phyloP scores from a whole-genome alignment of 2,113 vertebrate genomes.

The Megaleporinus macrocephalus region DNA sequence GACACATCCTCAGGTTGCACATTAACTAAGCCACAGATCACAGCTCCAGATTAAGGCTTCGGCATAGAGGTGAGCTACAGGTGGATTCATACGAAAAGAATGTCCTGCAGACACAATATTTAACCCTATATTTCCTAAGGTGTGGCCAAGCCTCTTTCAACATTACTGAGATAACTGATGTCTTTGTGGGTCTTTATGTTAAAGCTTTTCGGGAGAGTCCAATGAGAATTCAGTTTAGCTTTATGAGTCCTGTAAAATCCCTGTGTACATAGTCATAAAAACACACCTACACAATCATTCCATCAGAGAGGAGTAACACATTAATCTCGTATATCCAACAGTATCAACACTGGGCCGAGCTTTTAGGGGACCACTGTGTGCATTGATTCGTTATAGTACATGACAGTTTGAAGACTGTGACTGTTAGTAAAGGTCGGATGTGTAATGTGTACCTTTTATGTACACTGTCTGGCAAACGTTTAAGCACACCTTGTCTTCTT shows the following conservation, averaged over 20 bases:
- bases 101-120: background rate
- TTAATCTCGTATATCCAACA: conserved; percentile 39
- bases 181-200: background rate
- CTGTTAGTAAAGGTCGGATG: conserved; percentile 22
- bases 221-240: background rate
- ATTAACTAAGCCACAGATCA: background rate
- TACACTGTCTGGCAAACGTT: no score
- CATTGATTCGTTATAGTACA: conserved; percentile 16
- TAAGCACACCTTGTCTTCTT: no score
- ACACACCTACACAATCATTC: conserved; percentile 24
- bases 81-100: background rate
- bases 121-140: background rate
- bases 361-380: background rate
- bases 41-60: background rate
- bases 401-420: background rate
- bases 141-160: conserved; percentile 6
- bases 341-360: conserved; percentile 39
- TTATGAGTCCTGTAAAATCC: conserved; percentile 27
- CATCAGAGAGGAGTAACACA: conserved; percentile 32
- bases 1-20: conserved; percentile 7
- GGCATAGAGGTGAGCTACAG: background rate
- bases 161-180: background rate
- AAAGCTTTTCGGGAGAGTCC: background rate
- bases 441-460: background rate
- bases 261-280: conserved; percentile 41